These are phyloP conservation scores for Zeus faber DNA, from an alignment of 2,113 vertebrate genomes.

Conservation along the genomic window DNA sequence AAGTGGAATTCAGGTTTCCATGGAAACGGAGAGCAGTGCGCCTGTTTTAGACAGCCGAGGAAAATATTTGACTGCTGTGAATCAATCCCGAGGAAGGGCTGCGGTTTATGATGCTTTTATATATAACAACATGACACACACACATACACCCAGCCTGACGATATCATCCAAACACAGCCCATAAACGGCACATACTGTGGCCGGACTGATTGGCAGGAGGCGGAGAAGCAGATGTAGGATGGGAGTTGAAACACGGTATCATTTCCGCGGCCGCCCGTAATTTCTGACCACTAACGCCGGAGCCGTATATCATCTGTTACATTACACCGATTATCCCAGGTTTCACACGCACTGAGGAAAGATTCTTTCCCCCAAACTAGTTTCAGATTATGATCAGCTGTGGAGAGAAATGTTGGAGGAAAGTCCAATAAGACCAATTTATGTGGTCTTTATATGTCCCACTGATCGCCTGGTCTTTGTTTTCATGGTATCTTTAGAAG, in stretches of 20 bases:
- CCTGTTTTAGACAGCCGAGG: slow-evolving; percentile 13
- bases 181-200: slow-evolving; percentile 14
- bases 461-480: too few species aligned
- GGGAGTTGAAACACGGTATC: slow-evolving; percentile 14
- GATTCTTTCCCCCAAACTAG: too few species aligned
- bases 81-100: slow-evolving; percentile 23
- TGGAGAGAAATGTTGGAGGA: too few species aligned
- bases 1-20: slow-evolving; percentile 33
- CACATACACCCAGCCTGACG: background rate
- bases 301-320: too few species aligned
- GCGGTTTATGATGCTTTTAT: slow-evolving; percentile 14
- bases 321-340: too few species aligned
- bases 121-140: slow-evolving; percentile 9
- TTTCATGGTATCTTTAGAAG: too few species aligned
- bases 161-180: slow-evolving; percentile 3
- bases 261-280: slow-evolving; percentile 21
- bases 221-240: slow-evolving; percentile 22
- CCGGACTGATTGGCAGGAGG: slow-evolving; percentile 23
- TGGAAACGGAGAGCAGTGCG: slow-evolving; percentile 38
- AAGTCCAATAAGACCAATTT: too few species aligned
- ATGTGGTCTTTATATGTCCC: too few species aligned
- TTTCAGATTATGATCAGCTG: too few species aligned
- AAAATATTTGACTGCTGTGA: slow-evolving; percentile 22
- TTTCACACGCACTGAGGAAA: too few species aligned
- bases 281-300: background rate